A percentile compares a stretch with the other conserved stretches of the same genome.
phyloP scores from a whole-genome alignment of 2,797 vertebrate species.

The Chloroceryle inda region DNA sequence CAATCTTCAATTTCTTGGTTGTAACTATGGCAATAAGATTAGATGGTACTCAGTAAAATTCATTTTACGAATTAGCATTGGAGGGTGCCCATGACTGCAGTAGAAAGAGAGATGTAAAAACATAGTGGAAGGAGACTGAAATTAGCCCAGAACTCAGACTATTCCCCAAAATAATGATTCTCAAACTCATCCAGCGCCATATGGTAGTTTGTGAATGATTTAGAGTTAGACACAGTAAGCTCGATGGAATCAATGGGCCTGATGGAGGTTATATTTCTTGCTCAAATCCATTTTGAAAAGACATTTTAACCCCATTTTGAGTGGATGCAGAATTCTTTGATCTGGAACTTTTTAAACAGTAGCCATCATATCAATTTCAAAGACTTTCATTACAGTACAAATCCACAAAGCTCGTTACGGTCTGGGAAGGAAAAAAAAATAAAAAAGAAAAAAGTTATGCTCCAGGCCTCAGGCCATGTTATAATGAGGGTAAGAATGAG shows the following conservation, averaged over 20 bases:
- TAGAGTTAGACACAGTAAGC: slow-evolving; percentile 27
- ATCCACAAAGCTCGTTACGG: slow-evolving; percentile 70
- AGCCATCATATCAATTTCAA: slow-evolving; percentile 78
- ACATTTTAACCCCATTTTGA: slow-evolving; percentile 9
- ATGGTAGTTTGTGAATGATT: slow-evolving; percentile 48
- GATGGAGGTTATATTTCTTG: background rate
- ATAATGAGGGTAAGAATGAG: slow-evolving; percentile 74
- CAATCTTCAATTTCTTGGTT: slow-evolving; percentile 77
- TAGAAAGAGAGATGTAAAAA: slow-evolving; percentile 45
- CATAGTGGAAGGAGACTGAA: slow-evolving; percentile 31
- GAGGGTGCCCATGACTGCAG: slow-evolving; percentile 25
- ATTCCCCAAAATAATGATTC: slow-evolving; percentile 61
- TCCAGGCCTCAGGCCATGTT: slow-evolving; percentile 72
- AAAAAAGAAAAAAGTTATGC: slow-evolving; percentile 38
- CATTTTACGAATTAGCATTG: slow-evolving; percentile 75
- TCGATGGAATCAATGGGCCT: background rate
- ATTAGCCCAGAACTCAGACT: slow-evolving; percentile 57
- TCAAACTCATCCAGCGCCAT: slow-evolving; percentile 34
- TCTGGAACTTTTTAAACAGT: slow-evolving; percentile 65
- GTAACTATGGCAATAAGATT: slow-evolving; percentile 84
- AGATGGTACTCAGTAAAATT: slow-evolving; percentile 77
- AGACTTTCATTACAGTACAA: slow-evolving; percentile 75
- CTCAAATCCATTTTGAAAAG: slow-evolving; percentile 25
- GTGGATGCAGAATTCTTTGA: slow-evolving; percentile 65
- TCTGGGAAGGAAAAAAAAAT: background rate